phyloP scores from a whole-genome alignment of 2,797 vertebrate genomes.

The Selene dorsalis region DNA sequence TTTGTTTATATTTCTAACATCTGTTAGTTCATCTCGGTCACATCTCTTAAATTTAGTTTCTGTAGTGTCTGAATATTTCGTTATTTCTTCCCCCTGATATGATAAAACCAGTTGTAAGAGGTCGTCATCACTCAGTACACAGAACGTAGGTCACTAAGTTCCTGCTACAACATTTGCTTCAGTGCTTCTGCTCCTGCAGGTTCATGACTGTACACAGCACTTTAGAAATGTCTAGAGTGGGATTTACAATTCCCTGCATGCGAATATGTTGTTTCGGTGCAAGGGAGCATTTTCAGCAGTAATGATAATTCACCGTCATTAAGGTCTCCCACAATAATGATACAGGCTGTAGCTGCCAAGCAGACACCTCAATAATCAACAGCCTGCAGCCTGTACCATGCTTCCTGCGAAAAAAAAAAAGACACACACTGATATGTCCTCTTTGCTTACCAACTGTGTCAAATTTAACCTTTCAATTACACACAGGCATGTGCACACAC shows the following conservation, averaged over 20 bases:
- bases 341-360: slow-evolving; percentile 52
- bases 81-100: not conserved
- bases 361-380: slow-evolving; percentile 44
- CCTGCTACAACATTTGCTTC: not conserved
- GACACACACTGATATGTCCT: not conserved
- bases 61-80: too few relatives aligned
- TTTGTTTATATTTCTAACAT: too few relatives aligned
- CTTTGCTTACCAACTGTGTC: slow-evolving; percentile 5
- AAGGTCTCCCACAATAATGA: slow-evolving; percentile 62
- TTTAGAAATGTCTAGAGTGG: slow-evolving; percentile 44
- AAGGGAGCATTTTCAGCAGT: slow-evolving; percentile 57
- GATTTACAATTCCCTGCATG: slow-evolving; percentile 55
- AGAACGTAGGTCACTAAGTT: not conserved
- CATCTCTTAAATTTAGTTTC: too few relatives aligned
- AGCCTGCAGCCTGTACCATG: slow-evolving; percentile 28
- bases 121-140: not conserved
- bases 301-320: slow-evolving; percentile 73
- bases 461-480: slow-evolving; percentile 30
- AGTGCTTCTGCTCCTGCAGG: not conserved
- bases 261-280: slow-evolving; percentile 50
- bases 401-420: not conserved
- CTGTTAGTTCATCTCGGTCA: too few relatives aligned
- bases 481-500: not conserved
- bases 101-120: not conserved
- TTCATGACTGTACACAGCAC: slow-evolving; percentile 21